Base-by-base conservation (phyloP, 1,140 invertebrate genomes). In the Neotoxoptera formosana region DNA sequence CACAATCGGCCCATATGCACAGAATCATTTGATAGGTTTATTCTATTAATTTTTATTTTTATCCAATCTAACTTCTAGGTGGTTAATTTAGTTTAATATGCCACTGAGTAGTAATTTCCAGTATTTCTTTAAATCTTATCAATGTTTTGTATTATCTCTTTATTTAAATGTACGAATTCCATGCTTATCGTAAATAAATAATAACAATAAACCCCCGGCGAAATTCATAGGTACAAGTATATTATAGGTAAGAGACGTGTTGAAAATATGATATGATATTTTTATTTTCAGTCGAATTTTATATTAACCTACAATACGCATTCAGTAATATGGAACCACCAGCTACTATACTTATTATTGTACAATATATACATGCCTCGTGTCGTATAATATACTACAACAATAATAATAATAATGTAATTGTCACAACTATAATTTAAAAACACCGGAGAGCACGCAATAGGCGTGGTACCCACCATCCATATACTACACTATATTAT, bases 371-470 rank as follows among this genome's bases (percentile, higher is more conserved):
- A 76, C 36, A 34, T 83, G 36, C 81, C 34, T 23, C 7, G 76
- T 41, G 81, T 9, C 17, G 34, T 83, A 41, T 23, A 11, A 11
- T 41, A 23, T 25, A 45, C 36, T 4, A 41, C 83, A 4, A 23
- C 21, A 60, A 60, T 23, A 36, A 84, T 6, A 36, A 84, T 45
- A 84, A 11, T 41, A 41, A 84, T 25, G 21, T 25, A 84, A 84
- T 84, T 45, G 34, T 41, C 83, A 84, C 83, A 25, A 84, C 81
- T 83, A 41, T 83, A 36, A 84, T 45, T 84, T 41, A 25, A 84
- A 84, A 83, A 83, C 36, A 83, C 20, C 81, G 36, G 36, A 83
- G 81, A 84, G 41, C 83, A 84, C 83, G 83, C 83, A 41, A 84
- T 25, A 84, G 41, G 23, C 83, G 36, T 25, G 83, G 41, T 41